phyloP scores from a whole-genome alignment of 2,113 vertebrate genomes.

The Gobio gobio region DNA sequence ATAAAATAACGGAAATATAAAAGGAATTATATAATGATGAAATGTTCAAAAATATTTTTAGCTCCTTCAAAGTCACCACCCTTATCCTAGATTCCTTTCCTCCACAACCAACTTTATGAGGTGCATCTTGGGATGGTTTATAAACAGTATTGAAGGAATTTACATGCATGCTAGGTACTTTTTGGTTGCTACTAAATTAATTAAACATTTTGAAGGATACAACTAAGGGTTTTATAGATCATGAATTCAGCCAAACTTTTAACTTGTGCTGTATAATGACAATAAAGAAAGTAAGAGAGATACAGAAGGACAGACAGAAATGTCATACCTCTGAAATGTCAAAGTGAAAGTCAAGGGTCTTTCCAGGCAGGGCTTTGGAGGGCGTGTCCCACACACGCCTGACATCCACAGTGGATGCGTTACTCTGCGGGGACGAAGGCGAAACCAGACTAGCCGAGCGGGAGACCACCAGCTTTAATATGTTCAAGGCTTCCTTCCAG shows the following conservation, averaged over 20 bases:
- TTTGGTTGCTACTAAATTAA: background rate
- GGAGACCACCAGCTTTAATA: slow-evolving; percentile 95
- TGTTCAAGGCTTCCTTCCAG: slow-evolving; percentile 97
- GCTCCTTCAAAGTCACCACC: background rate
- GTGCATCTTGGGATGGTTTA: background rate
- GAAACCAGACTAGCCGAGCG: slow-evolving; percentile 94
- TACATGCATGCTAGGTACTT: background rate
- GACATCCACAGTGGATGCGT: slow-evolving; percentile 91
- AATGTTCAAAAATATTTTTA: background rate
- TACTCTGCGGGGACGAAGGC: slow-evolving; percentile 86
- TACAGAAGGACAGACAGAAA: background rate
- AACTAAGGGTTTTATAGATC: background rate
- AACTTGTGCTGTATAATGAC: background rate
- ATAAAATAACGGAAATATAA: background rate
- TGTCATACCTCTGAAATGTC: slow-evolving; percentile 94
- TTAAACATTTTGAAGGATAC: background rate
- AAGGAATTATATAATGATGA: background rate
- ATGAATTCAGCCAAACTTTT: background rate
- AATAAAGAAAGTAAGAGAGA: background rate
- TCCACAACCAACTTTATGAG: background rate
- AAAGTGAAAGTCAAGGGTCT: slow-evolving; percentile 97
- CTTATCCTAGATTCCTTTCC: background rate
- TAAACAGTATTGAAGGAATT: background rate
- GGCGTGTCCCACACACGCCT: slow-evolving; percentile 91
- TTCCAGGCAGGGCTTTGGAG: slow-evolving; percentile 94